Evolutionary conservation across 2,797 vertebrate genomes (phyloP).

Genomic region (Staurois parvus): DNA sequence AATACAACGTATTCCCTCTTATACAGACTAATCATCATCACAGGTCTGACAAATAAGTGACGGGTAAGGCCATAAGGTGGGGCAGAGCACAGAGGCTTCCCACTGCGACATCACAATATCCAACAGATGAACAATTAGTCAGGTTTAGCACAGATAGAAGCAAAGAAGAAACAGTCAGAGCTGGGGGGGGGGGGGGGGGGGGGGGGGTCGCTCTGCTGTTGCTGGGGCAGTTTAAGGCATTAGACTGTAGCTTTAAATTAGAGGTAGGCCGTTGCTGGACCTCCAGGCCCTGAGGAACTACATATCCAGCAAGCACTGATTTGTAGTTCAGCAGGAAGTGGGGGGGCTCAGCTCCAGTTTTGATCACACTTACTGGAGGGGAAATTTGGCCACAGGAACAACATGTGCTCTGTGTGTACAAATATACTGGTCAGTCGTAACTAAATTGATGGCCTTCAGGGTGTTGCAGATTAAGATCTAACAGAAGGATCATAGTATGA

Average conservation of each 20-base stretch:
- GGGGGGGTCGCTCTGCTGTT: background rate
- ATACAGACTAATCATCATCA: conserved; percentile 69
- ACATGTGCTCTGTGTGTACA: too few species aligned
- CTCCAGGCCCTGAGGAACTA: conserved; percentile 1
- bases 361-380: background rate
- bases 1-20: conserved; percentile 70
- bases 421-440: too few species aligned
- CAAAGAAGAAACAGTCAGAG: background rate
- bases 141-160: conserved; percentile 63
- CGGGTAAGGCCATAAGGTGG: conserved; percentile 79
- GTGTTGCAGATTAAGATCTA: too few species aligned
- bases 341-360: background rate
- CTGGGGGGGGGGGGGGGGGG: too few species aligned
- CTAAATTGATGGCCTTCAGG: too few species aligned
- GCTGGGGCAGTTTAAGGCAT: conserved; percentile 48
- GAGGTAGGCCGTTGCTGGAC: conserved; percentile 16
- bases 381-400: conserved; percentile 31
- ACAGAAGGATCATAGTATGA: too few species aligned
- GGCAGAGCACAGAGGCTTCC: conserved; percentile 67
- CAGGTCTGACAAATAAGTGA: conserved; percentile 73
- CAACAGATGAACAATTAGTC: conserved; percentile 64
- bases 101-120: conserved; percentile 70
- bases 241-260: conserved; percentile 7
- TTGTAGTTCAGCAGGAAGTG: conserved; percentile 9
- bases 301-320: background rate